These are phyloP conservation scores for Pristis pectinata DNA, from an alignment of 2,797 vertebrate genomes.

Conservation along the genomic window DNA sequence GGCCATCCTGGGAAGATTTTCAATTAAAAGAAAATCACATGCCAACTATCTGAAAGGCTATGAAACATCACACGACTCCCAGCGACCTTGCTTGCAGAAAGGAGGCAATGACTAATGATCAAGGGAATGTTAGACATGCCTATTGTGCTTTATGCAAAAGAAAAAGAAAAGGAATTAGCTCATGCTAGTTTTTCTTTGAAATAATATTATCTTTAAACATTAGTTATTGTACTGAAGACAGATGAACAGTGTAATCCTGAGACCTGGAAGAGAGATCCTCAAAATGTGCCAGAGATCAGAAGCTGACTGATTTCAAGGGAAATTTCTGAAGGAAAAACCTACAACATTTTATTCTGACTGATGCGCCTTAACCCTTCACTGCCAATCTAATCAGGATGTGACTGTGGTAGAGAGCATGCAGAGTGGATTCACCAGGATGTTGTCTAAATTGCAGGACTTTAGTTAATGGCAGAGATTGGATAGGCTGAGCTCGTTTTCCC, in stretches of 20 bases:
- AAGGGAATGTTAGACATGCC: background rate
- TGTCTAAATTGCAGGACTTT: too few relatives aligned
- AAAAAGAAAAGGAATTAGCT: background rate
- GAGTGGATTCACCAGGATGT: too few relatives aligned
- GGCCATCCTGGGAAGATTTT: background rate
- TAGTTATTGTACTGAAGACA: background rate
- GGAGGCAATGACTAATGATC: background rate
- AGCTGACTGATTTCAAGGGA: background rate
- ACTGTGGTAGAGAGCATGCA: too few relatives aligned
- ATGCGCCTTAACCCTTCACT: background rate
- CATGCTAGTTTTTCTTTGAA: background rate
- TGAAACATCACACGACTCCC: background rate
- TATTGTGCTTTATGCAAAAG: background rate
- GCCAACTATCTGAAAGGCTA: background rate
- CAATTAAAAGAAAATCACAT: background rate
- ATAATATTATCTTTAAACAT: conserved; percentile 2
- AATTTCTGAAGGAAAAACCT: background rate
- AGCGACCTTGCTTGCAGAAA: background rate
- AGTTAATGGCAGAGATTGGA: too few relatives aligned
- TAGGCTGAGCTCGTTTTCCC: too few relatives aligned
- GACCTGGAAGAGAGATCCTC: background rate
- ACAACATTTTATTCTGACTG: background rate
- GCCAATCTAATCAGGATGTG: too few relatives aligned
- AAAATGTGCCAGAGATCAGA: background rate
- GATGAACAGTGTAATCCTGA: background rate